Base-by-base conservation (phyloP, 2,797 vertebrate genomes). In the Falco biarmicus region DNA sequence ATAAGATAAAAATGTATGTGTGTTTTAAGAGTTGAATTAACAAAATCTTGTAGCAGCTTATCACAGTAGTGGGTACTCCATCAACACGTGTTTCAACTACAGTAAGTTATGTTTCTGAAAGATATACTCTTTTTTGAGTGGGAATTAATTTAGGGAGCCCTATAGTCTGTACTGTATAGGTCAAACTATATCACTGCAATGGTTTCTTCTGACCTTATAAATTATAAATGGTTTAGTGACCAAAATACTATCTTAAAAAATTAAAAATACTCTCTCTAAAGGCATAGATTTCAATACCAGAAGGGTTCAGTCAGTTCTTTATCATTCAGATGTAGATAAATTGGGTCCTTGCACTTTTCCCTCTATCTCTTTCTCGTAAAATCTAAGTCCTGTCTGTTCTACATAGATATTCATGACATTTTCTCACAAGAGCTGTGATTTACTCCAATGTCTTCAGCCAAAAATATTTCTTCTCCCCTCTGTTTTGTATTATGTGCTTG, bases 341-440 rank as follows among this genome's bases (percentile, higher is more conserved):
- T 94, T 41, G 84, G 87, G 84, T 83, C 88, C 47, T 85, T 96
- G 92, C 95, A 94, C 90, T 96, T 97, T 93, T 78, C 90, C 90
- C 83, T 81, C 87, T 79, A 79, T 95, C 94, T 95, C 75, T 63
- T 71, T 76, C 94, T 92, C 90, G 2, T 92, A 94, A 96, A 96
- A 96, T 85, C 92, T 65, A 89, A 96, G 84, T 93, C 93, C 69
- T 96, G 90, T 95, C 95, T 95, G 68, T 95, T 92, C 88, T 68
- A 57, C 61, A 18, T 43, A 94, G 95, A 94, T 92, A 92, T n/a
- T 85, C 92, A 13, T 87, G 96, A 96, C 92, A 95, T 96, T 97
- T 97, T 95, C 93, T 96, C 94, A 95, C 90, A 89, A 93, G 90
- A 94, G 57, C 50, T 95, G 79, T 94, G 95, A 96, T 96, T 96